Base-by-base conservation (phyloP, 2,113 vertebrate species). In the Stictonetta naevosa region DNA sequence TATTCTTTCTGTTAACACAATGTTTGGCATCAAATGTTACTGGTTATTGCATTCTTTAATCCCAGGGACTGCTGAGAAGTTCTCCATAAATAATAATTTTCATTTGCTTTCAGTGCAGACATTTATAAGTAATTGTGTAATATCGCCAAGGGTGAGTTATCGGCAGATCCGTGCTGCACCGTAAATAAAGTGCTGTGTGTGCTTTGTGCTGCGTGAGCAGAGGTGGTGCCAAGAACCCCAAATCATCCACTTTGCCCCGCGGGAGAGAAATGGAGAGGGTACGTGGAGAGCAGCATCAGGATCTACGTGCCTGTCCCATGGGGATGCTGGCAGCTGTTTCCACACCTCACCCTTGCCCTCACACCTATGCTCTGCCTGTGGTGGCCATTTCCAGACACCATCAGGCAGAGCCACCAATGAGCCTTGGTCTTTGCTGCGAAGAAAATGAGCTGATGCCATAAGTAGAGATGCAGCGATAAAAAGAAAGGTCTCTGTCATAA, bases 61-160 rank as follows among this genome's bases (percentile, higher is more conserved):
- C 40, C 28, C 48, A 19, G 20, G 9, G 18, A 64, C 78, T 80
- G 31, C 86, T 83, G 77, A 87, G 89, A 88, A 82, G 23, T 66
- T 86, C 50, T 92, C 83, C 71, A 79, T 92, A 95, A 91, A 94
- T 91, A 91, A 87, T 64, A 93, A 59, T 93, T 94, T 93, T 85
- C 46, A 80, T 92, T 95, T 92, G 13, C 73, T 96, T 96, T 85
- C 73, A 86, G n/a, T n/a, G 18, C 90, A 90, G 82, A 33, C 42
- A 38, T 53, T 75, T 85, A 34, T 92, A 96, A 82, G 72, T 80
- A 92, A 92, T 85, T 79, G 78, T 13, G 13, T 38, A 66, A 81
- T 90, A 92, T 63, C 0, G 1, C 83, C 69, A 60, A 64, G 29
- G 28, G 13, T 78, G 92, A 95, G 80, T 90, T 95, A 89, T 80